Evolutionary conservation across 92 coral and sea anemone genomes (phyloP).

Genomic region (Palythoa heliodiscus): DNA sequence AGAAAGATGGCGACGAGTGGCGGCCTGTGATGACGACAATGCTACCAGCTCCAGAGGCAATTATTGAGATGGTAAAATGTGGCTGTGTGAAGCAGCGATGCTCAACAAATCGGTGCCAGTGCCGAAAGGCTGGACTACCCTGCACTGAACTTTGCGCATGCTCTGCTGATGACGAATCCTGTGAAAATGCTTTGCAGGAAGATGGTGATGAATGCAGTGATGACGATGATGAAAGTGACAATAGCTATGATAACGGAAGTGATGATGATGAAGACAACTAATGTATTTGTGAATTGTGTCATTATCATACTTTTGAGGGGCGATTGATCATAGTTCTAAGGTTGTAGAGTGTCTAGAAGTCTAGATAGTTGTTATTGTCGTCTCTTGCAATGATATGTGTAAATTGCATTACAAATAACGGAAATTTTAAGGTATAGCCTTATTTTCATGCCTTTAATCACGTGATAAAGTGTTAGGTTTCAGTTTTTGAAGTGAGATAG

Average conservation of each 20-base stretch:
- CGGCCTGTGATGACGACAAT: slow-evolving; percentile 27
- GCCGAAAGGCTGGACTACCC: slow-evolving; percentile 29
- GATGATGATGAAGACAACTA: not conserved
- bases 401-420: too few relatives aligned
- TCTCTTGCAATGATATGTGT: slow-evolving; percentile 37
- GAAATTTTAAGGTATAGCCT: too few relatives aligned
- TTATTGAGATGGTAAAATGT: slow-evolving; percentile 2
- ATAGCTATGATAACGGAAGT: not conserved
- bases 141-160: slow-evolving; percentile 31
- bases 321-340: slow-evolving; percentile 16
- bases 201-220: not conserved
- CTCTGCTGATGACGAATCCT: slow-evolving; percentile 13
- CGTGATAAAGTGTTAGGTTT: not conserved
- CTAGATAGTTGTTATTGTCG: slow-evolving; percentile 39
- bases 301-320: not conserved
- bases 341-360: slow-evolving; percentile 23
- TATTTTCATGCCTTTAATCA: not conserved
- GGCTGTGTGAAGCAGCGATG: slow-evolving; percentile 14
- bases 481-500: not conserved
- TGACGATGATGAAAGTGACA: too few relatives aligned
- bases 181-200: slow-evolving; percentile 13
- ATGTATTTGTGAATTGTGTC: slow-evolving; percentile 5
- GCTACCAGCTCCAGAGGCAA: slow-evolving; percentile 32
- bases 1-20: slow-evolving; percentile 18
- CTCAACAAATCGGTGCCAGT: slow-evolving; percentile 18